Evolutionary conservation across 2,888 invertebrate species (phyloP), one percentile per base, ranked within the genome.

Genomic region (Eurytoma adleriae): DNA sequence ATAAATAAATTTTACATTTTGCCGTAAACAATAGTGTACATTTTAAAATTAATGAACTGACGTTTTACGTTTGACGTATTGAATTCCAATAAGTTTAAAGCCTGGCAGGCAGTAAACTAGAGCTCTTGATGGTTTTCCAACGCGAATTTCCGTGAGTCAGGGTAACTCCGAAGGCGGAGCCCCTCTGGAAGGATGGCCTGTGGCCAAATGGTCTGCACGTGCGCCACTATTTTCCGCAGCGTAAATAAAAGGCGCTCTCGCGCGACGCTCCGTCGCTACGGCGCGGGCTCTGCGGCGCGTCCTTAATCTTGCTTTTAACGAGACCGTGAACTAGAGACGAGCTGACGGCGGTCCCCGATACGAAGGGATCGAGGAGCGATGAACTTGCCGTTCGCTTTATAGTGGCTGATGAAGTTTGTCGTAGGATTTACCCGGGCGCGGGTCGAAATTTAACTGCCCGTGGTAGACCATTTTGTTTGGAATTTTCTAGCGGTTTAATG

Each of bases 141-240:
- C 40, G 40, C 40, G 40, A 40, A 40, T 40, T 40, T 18, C 40
- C 24, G 62, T 24, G 40, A 50, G 61, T 4, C 18, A 24, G n/a
- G 13, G 54, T 4, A 62, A 12, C 16, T 24, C 52, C 68, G 16
- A 3, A 50, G 57, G 40, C 40, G 40, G 50, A 27, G 18, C 12
- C 14, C 13, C 62, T 27, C 18, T 20, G 18, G 62, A 67, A 54
- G 10, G 76, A 77, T 81, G 81, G 81, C 74, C 71, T 69, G 18
- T 66, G 71, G 81, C 78, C 81, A 81, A 81, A 81, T 78, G 78
- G 69, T 30, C 48, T 69, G 72, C 77, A 80, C 77, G 80, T 80
- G 73, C 56, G 24, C 52, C 73, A 50, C 18, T 59, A 64, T 68
- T 78, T 68, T 78, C 68, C n/a, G 27, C 67, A 50, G 52, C 50